These are phyloP conservation scores for Eristalis arbustorum DNA, from an alignment of 2,888 invertebrate genomes.

Conservation along the genomic window DNA sequence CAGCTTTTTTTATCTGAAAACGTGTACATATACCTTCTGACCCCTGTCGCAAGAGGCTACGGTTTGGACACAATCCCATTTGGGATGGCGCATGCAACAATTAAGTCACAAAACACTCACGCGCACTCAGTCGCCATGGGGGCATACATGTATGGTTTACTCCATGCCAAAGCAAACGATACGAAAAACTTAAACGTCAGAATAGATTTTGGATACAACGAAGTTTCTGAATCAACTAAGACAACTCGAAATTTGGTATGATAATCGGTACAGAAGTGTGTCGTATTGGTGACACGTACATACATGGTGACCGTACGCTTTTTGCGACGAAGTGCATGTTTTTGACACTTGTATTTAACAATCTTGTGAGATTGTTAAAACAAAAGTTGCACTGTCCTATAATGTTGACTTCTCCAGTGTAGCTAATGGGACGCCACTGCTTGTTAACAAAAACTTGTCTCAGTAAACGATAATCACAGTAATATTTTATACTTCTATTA, in stretches of 20 bases:
- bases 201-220: neutral
- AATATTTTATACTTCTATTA: too few species aligned
- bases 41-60: neutral
- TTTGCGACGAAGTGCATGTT: too few species aligned
- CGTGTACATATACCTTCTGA: slow-evolving; percentile 20
- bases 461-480: too few species aligned
- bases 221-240: slow-evolving; percentile 40
- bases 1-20: slow-evolving; percentile 38
- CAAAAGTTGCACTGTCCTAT: too few species aligned
- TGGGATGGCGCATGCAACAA: slow-evolving; percentile 47
- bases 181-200: neutral
- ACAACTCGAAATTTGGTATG: slow-evolving; percentile 45
- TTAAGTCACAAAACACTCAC: slow-evolving; percentile 33
- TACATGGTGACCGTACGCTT: too few species aligned
- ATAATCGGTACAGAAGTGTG: slow-evolving; percentile 4
- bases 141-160: neutral
- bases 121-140: slow-evolving; percentile 15
- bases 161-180: slow-evolving; percentile 9
- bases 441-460: too few species aligned
- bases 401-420: too few species aligned
- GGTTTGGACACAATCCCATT: neutral
- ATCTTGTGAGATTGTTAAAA: too few species aligned
- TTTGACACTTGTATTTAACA: too few species aligned
- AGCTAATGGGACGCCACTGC: too few species aligned
- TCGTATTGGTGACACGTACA: slow-evolving; percentile 21